Percentiles rank a stretch among this genome's conserved stretches.
Conservation (phyloP, 2,113 vertebrate species). For the Corvus hawaiiensis region DNA sequence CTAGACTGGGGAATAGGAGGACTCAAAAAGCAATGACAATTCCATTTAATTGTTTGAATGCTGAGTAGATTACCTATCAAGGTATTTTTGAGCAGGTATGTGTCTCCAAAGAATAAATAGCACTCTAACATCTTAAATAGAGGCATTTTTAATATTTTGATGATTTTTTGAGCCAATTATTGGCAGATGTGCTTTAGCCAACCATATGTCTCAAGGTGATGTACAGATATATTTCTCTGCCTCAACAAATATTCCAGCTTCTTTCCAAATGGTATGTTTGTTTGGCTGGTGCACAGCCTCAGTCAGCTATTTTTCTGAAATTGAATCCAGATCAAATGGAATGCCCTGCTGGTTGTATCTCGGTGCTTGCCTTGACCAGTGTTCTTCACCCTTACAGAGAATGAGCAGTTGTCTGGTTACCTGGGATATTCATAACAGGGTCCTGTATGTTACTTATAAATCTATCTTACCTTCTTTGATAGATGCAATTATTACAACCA, state of each 20-base stretch:
- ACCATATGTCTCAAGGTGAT: conserved; percentile 12
- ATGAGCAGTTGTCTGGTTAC: background rate
- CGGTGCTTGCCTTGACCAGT: background rate
- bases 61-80: background rate
- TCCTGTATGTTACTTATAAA: background rate
- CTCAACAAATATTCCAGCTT: conserved; percentile 24
- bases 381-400: background rate
- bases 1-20: background rate
- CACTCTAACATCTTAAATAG: background rate
- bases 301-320: conserved; percentile 8
- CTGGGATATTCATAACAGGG: background rate
- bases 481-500: background rate
- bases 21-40: background rate
- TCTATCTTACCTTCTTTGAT: background rate
- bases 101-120: background rate
- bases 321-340: conserved; percentile 37
- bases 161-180: conserved; percentile 7
- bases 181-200: conserved; percentile 41
- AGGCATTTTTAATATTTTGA: background rate
- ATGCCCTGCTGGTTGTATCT: background rate
- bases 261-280: conserved; percentile 49
- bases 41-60: background rate
- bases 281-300: conserved; percentile 30
- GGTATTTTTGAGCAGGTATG: background rate
- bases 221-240: background rate